phyloP scores from a whole-genome alignment of 2,888 invertebrate species.

The Serrognathus titanus region DNA sequence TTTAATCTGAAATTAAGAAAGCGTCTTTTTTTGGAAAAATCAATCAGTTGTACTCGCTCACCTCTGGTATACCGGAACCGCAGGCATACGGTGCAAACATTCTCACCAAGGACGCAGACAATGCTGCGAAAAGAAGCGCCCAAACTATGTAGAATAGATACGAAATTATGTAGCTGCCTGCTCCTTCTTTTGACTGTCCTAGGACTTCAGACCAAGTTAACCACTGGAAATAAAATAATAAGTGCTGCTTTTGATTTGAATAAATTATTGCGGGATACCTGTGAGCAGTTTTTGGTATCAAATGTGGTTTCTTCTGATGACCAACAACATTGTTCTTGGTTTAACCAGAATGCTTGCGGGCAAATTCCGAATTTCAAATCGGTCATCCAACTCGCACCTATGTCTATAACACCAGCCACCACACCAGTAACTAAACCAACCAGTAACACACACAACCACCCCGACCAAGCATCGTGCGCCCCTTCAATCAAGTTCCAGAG shows the following conservation, averaged over 20 bases:
- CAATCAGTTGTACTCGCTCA: conserved; percentile 38
- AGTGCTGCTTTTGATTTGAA: not conserved
- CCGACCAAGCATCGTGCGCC: conserved; percentile 97
- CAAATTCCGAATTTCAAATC: conserved; percentile 97
- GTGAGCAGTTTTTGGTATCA: conserved; percentile 84
- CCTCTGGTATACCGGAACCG: conserved; percentile 95
- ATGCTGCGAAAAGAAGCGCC: conserved; percentile 92
- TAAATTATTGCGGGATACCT: conserved; percentile 55
- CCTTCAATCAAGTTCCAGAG: conserved; percentile 87
- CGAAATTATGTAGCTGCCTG: conserved; percentile 85
- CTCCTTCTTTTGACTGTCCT: conserved; percentile 70
- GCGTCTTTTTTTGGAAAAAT: not conserved
- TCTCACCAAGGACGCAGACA: conserved; percentile 89
- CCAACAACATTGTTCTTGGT: conserved; percentile 98
- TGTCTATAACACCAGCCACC: conserved; percentile 94
- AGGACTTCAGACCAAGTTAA: conserved; percentile 91
- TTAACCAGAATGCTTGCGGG: conserved; percentile 96
- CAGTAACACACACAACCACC: conserved; percentile 95
- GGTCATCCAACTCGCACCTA: conserved; percentile 97
- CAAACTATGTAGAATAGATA: conserved; percentile 94
- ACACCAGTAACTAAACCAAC: conserved; percentile 92
- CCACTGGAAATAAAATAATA: conserved; percentile 67
- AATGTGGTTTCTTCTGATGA: conserved; percentile 90
- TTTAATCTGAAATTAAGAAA: conserved; percentile 65
- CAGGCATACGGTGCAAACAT: conserved; percentile 99